Percentiles rank a stretch among this genome's conserved stretches.
phyloP scores from a whole-genome alignment of 2,113 vertebrate genomes.

The Onychostruthus taczanowskii region DNA sequence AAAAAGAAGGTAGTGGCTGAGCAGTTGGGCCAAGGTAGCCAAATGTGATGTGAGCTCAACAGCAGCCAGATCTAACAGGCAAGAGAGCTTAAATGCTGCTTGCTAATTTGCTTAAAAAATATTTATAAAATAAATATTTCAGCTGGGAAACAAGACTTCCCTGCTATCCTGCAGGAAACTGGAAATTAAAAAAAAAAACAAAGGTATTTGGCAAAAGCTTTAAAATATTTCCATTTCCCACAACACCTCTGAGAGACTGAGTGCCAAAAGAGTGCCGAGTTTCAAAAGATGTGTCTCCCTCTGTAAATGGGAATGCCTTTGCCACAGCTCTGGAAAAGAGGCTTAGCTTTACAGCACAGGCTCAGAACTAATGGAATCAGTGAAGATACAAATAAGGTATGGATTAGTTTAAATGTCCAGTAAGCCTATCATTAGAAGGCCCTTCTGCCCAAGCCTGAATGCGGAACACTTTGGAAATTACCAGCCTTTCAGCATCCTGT shows the following conservation, averaged over 20 bases:
- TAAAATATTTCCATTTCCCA: not conserved
- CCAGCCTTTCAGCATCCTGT: conserved; percentile 80
- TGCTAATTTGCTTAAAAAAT: not conserved
- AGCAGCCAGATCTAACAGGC: not conserved
- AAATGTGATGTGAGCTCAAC: not conserved
- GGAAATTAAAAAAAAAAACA: not conserved
- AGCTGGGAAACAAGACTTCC: not conserved
- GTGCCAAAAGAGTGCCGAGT: not conserved
- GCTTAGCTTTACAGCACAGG: not conserved
- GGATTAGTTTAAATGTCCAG: not conserved
- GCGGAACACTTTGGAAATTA: conserved; percentile 22
- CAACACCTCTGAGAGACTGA: not conserved
- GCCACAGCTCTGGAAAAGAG: not conserved
- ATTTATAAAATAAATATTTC: not conserved
- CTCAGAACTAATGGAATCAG: not conserved
- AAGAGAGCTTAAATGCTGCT: not conserved
- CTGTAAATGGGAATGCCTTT: not conserved
- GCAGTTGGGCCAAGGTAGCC: not conserved
- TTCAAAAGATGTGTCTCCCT: not conserved
- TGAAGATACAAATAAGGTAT: not conserved
- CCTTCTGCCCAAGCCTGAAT: not conserved
- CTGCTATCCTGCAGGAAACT: not conserved
- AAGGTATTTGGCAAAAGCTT: not conserved
- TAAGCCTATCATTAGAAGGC: not conserved
- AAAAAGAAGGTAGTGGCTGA: not conserved